A percentile compares a stretch with the other conserved stretches of the same genome.
These are phyloP conservation scores for Porphyrio hochstetteri DNA, from an alignment of 2,113 vertebrate species.

Conservation along the genomic window DNA sequence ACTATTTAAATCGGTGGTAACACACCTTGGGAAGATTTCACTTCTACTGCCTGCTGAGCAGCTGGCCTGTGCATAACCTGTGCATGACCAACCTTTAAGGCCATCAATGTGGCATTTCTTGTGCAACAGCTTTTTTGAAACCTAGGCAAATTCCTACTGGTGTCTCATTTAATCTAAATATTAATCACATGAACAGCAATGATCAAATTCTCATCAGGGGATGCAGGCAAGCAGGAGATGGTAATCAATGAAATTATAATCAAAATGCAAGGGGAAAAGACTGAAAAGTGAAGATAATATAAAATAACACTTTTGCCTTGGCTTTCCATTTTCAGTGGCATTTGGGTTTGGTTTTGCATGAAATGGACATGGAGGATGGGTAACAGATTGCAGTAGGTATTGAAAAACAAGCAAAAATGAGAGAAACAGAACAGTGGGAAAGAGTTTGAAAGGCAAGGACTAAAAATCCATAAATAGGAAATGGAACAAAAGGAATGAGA, in stretches of 20 bases:
- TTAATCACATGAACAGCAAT: background rate
- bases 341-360: background rate
- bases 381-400: background rate
- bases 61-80: background rate
- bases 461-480: slow-evolving; percentile 17
- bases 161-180: background rate
- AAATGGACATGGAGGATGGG: background rate
- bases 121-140: background rate
- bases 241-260: background rate
- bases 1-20: background rate
- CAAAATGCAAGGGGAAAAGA: background rate
- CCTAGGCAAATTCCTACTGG: background rate
- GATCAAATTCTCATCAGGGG: background rate
- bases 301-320: background rate
- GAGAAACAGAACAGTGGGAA: background rate
- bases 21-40: background rate
- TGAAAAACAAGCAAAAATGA: background rate
- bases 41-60: background rate
- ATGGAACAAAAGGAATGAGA: background rate
- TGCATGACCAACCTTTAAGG: background rate
- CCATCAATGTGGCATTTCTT: background rate
- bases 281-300: background rate
- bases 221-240: background rate
- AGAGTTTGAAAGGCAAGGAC: background rate
- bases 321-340: background rate